These are phyloP conservation scores for Pedetes capensis DNA, from an alignment of 2,113 vertebrate species.

Conservation along the genomic window DNA sequence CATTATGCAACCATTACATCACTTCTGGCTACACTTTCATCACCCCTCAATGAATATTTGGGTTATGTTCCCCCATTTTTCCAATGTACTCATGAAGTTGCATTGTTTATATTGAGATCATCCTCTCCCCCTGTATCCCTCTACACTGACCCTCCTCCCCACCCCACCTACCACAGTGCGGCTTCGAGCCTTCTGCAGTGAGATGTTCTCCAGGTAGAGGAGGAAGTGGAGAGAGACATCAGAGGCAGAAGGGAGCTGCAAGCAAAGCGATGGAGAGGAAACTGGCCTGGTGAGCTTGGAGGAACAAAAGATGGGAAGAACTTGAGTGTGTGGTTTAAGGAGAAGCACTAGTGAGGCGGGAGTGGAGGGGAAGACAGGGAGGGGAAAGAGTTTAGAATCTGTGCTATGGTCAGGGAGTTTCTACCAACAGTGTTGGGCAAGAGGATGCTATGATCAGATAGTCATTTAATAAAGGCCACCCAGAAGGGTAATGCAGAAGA, in stretches of 20 bases:
- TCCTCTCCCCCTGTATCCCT: too few species aligned
- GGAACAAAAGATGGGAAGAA: not conserved
- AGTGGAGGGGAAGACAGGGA: not conserved
- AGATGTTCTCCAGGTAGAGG: not conserved
- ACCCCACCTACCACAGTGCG: too few species aligned
- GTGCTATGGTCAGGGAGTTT: not conserved
- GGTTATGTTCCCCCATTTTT: too few species aligned
- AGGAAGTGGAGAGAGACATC: not conserved
- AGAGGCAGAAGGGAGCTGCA: not conserved
- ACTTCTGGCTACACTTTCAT: too few species aligned
- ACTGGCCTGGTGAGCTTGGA: too few species aligned
- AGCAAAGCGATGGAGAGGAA: not conserved
- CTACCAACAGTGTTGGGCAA: not conserved
- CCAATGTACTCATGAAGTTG: too few species aligned
- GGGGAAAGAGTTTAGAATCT: not conserved
- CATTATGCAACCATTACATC: too few species aligned
- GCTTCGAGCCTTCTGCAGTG: not conserved
- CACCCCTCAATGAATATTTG: too few species aligned
- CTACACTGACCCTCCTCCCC: too few species aligned
- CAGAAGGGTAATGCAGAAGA: not conserved
- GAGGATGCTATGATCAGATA: not conserved
- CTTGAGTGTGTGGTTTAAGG: not conserved
- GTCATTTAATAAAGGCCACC: not conserved
- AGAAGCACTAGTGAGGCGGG: not conserved
- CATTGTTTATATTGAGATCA: too few species aligned